Conservation (phyloP, 2,888 invertebrate genomes). For the Clanis bilineata region DNA sequence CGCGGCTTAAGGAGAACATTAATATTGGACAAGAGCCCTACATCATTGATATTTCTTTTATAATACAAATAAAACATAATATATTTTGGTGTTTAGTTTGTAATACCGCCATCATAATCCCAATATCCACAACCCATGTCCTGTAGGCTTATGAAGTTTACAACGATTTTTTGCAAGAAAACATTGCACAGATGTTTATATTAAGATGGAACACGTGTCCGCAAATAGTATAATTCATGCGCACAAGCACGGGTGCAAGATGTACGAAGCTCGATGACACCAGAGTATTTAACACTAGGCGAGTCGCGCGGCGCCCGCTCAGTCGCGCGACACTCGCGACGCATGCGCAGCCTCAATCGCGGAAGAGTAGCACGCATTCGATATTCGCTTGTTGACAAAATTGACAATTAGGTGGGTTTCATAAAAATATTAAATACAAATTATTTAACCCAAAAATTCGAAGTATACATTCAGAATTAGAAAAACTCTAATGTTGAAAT, state of each 20-base stretch:
- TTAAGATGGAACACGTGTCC: constrained; percentile 29
- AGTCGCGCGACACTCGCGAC: constrained; percentile 63
- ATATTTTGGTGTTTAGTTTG: too few relatives aligned
- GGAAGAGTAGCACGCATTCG: constrained; percentile 10
- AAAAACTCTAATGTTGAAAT: background rate
- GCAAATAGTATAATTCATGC: constrained; percentile 49
- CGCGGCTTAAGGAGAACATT: too few relatives aligned
- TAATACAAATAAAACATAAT: too few relatives aligned
- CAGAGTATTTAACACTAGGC: constrained; percentile 76
- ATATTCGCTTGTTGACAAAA: background rate
- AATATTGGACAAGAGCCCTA: too few relatives aligned
- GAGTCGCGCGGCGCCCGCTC: constrained; percentile 64
- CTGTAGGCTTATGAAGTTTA: too few relatives aligned
- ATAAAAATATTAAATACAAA: background rate
- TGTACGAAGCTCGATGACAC: constrained; percentile 63
- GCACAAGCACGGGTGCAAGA: constrained; percentile 60
- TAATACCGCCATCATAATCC: too few relatives aligned
- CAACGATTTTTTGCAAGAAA: background rate
- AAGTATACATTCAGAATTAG: background rate
- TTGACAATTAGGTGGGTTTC: constrained; percentile 1
- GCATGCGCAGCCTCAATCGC: constrained; percentile 48
- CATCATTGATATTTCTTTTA: too few relatives aligned
- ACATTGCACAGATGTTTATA: background rate
- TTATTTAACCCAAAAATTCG: background rate
- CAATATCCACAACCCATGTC: too few relatives aligned